phyloP scores from a whole-genome alignment of 2,113 vertebrate genomes.

The Protomyctophum bolini region DNA sequence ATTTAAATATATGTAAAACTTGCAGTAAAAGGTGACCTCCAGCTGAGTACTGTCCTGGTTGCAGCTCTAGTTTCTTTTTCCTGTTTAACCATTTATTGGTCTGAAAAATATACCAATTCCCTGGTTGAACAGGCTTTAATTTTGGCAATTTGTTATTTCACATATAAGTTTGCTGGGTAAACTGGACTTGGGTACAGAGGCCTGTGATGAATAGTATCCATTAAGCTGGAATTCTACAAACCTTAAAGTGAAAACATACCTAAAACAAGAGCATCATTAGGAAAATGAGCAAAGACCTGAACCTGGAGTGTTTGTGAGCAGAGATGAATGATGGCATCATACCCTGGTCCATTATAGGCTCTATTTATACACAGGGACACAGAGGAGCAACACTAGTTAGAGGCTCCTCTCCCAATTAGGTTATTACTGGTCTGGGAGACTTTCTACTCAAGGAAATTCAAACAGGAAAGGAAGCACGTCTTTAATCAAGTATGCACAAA shows the following conservation, averaged over 20 bases:
- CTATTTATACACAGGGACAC: conserved; percentile 83
- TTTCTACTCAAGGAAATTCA: conserved; percentile 69
- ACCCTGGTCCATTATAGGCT: conserved; percentile 80
- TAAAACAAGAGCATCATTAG: conserved; percentile 85
- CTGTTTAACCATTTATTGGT: conserved; percentile 48
- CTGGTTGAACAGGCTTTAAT: conserved; percentile 67
- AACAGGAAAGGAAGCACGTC: conserved; percentile 65
- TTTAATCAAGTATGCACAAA: conserved; percentile 63
- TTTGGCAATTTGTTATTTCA: conserved; percentile 80
- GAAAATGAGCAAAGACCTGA: conserved; percentile 83
- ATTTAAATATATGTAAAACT: too few relatives aligned
- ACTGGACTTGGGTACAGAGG: conserved; percentile 74
- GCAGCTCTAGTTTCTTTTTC: conserved; percentile 23
- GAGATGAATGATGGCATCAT: conserved; percentile 84
- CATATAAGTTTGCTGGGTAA: conserved; percentile 73
- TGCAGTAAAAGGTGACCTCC: conserved; percentile 14
- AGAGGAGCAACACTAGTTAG: conserved; percentile 79
- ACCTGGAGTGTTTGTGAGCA: conserved; percentile 80
- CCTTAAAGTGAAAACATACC: conserved; percentile 82
- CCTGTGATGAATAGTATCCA: conserved; percentile 80
- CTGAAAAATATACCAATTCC: conserved; percentile 77
- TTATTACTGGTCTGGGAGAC: conserved; percentile 79
- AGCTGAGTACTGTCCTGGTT: conserved; percentile 8
- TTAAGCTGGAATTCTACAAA: conserved; percentile 78
- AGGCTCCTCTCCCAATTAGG: conserved; percentile 80